Evolutionary conservation across 1,140 invertebrate species (phyloP), one percentile per base, ranked within the genome.

Genomic region (Trichonephila clavipes): DNA sequence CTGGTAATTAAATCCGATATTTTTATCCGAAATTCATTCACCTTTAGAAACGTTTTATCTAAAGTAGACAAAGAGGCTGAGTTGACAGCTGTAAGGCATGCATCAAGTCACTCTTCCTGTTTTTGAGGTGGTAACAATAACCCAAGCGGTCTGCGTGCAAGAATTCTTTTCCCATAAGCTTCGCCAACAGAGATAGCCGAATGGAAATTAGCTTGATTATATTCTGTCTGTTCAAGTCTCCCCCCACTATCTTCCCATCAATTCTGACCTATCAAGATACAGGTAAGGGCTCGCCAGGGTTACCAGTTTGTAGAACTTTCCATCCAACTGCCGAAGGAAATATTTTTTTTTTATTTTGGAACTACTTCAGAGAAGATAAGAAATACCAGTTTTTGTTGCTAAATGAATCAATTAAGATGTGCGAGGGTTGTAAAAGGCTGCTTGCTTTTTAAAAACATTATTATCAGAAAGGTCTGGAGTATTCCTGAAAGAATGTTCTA

Each of bases 41-140:
- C 81, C 81, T 21, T n/a, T 77, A n/a, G 19, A 14, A n/a, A 24
- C 24, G n/a, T 51, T 51, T 83, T 58, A 58, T 58, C 40, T 19
- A 19, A 14, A 28, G 16, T 19, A 12, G 19, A 58, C n/a, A 59
- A 28, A 59, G 51, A 18, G 19, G 21, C 51, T 0, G n/a, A 59
- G 51, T 5, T 59, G 82, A 83, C 82, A 83, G 82, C 82, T 83
- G 51, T 83, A 59, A 83, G 82, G 82, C 82, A 83, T 58, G n/a
- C 12, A 19, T 58, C 82, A 59, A 58, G 82, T n/a, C 21, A 83
- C 28, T 83, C 82, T 83, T 83, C 82, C 82, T 83, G 82, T 59
- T 83, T 83, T n/a, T 83, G 82, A 83, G 51, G 82, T 8, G 44
- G 40, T 10, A 83, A 83, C 82, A 83, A 83, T 58, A 83, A 59